Base-by-base conservation (phyloP, 2,113 vertebrate species). In the Pelobates fuscus region DNA sequence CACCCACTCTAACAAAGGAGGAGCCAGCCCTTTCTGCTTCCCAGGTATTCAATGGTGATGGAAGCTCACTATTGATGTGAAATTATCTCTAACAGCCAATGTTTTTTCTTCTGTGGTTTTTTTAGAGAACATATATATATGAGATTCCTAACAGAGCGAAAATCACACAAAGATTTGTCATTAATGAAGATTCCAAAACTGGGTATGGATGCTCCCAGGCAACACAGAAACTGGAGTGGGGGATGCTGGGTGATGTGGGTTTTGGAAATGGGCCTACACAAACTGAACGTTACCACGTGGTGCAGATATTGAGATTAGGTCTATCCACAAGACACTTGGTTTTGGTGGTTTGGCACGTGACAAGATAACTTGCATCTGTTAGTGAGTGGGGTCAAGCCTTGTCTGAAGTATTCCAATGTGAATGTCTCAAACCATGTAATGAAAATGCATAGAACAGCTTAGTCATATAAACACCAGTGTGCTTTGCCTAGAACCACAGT, bases 1-100 rank as follows among this genome's bases (percentile, higher is more conserved):
- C 97, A 67, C 97, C 97, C 1, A 98, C 96, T 80, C 93, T 98
- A 49, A 98, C 94, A 29, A 98, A 98, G 83, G 97, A 98, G 84
- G 97, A 98, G 67, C 93, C 93, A 3, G 92, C 94, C 32, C 91
- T 92, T 0, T 78, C 89, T 21, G 87, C 88, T 77, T 83, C 87
- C 80, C 91, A 93, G 93, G 94, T 95, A 85, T 87, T 80, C 23
- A 27, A 26, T 30, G 15, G 5, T 52, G 15, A 26, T 8, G 7
- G 1, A 8, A 41, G 37, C 37, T 12, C 7, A 41, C 37, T 41
- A 41, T 41, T 41, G 14, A 41, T 12, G 14, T 41, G 37, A 41
- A 41, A 8, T 12, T 18, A 2, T 49, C 14, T 18, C 5, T 49
- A 14, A 12, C 37, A 41, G 37, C 37, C 37, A 41, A 8, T 41